phyloP scores from a whole-genome alignment of 2,797 vertebrate species.

The Megalops cyprinoides region DNA sequence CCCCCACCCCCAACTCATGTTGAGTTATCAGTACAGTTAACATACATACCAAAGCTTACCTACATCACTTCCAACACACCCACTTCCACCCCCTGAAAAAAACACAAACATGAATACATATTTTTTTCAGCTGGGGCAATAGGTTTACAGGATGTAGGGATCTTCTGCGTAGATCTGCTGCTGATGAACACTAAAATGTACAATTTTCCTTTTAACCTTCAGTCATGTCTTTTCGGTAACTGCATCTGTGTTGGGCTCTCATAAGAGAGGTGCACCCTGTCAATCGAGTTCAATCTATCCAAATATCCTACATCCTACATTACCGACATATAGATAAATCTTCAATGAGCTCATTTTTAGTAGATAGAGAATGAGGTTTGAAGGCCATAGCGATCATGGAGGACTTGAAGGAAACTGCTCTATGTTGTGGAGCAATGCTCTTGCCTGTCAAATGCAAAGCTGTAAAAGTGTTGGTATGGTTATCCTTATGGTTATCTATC shows the following conservation, averaged over 20 bases:
- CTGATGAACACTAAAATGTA: constrained; percentile 23
- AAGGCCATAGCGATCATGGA: neutral
- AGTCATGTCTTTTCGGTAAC: neutral
- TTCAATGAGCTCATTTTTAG: neutral
- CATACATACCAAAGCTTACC: neutral
- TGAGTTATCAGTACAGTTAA: neutral
- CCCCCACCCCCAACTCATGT: neutral
- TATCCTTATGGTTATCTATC: neutral
- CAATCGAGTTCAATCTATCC: no score
- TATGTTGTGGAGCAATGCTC: neutral
- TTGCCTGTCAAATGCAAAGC: neutral
- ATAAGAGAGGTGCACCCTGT: neutral
- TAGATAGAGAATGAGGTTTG: neutral
- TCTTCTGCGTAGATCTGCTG: constrained; percentile 13
- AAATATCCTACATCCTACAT: neutral
- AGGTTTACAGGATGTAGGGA: neutral
- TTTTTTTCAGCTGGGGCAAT: neutral
- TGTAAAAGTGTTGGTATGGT: neutral
- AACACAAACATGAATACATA: neutral
- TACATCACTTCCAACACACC: no score
- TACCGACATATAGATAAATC: neutral
- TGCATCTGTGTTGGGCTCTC: neutral
- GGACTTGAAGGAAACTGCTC: neutral
- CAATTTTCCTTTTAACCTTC: neutral
- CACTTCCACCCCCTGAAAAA: neutral